A percentile compares a stretch with the other conserved stretches of the same genome.
These are phyloP conservation scores for Florisuga fusca DNA, from an alignment of 2,797 vertebrate species.

Conservation along the genomic window DNA sequence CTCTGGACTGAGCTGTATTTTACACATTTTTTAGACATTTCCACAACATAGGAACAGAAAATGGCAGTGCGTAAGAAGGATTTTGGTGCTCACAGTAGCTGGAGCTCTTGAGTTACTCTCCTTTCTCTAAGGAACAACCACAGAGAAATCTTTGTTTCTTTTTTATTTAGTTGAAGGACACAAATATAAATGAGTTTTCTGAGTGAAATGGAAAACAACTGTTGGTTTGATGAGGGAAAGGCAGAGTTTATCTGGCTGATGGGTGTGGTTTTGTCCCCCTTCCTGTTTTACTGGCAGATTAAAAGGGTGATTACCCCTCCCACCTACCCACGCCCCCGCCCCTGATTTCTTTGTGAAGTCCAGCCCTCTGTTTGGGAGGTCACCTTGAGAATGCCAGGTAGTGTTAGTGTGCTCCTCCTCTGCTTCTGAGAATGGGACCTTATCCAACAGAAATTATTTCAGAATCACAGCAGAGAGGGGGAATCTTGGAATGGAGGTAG, in stretches of 20 bases:
- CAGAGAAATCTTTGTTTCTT: constrained; percentile 37
- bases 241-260: neutral
- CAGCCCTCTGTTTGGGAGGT: neutral
- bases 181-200: constrained; percentile 22
- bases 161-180: constrained; percentile 38
- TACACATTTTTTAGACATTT: neutral
- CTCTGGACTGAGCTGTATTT: neutral
- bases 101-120: neutral
- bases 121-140: neutral
- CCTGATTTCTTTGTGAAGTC: neutral
- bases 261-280: neutral
- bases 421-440: neutral
- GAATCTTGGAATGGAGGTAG: neutral
- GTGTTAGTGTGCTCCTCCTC: neutral
- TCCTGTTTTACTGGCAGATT: neutral
- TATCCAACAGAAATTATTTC: neutral
- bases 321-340: no score
- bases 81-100: neutral
- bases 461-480: neutral
- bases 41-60: neutral
- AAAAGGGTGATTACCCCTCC: neutral
- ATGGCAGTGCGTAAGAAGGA: neutral
- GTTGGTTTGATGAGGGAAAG: neutral
- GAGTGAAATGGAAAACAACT: neutral
- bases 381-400: neutral